Percentiles rank a stretch among this genome's conserved stretches.
Conservation (phyloP, 2,113 vertebrate genomes). For the Cyprinus carpio region DNA sequence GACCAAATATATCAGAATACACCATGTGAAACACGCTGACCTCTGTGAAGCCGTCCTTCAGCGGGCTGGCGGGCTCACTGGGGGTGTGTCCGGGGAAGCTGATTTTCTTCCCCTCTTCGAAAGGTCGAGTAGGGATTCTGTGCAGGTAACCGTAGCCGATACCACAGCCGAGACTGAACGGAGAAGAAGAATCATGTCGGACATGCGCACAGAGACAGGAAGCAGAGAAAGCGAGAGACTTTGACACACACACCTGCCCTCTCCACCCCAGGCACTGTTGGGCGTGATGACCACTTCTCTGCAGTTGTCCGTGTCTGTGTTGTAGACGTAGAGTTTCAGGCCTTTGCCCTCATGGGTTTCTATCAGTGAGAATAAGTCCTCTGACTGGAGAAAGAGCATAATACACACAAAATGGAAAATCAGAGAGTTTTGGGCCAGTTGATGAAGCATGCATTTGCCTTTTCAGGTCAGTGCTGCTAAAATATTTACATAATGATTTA, state of each 20-base stretch:
- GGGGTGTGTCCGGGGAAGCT: conserved; percentile 86
- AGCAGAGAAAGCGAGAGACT: not conserved
- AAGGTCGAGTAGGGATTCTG: conserved; percentile 95
- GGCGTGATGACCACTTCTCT: conserved; percentile 97
- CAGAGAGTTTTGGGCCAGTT: too few species aligned
- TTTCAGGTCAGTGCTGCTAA: not conserved
- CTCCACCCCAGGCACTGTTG: conserved; percentile 94
- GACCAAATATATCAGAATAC: not conserved
- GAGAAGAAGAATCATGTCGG: not conserved
- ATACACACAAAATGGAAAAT: not conserved
- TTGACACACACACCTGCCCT: conserved; percentile 86
- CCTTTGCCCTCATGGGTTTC: conserved; percentile 95
- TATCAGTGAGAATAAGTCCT: conserved; percentile 97
- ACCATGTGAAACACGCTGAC: conserved; percentile 66
- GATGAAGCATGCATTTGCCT: not conserved
- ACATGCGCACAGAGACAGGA: not conserved
- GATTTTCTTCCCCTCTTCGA: conserved; percentile 98
- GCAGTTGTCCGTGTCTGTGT: conserved; percentile 97
- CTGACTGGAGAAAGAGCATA: conserved; percentile 78
- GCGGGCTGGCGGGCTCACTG: conserved; percentile 81
- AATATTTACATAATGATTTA: not conserved
- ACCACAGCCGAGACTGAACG: conserved; percentile 89
- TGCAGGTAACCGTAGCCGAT: conserved; percentile 98
- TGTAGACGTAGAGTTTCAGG: conserved; percentile 98
- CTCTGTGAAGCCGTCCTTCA: conserved; percentile 98